Percentiles rank a stretch among this genome's conserved stretches.
Evolutionary conservation across 2,888 invertebrate genomes (phyloP).

Genomic region (Heliconius ethilla): DNA sequence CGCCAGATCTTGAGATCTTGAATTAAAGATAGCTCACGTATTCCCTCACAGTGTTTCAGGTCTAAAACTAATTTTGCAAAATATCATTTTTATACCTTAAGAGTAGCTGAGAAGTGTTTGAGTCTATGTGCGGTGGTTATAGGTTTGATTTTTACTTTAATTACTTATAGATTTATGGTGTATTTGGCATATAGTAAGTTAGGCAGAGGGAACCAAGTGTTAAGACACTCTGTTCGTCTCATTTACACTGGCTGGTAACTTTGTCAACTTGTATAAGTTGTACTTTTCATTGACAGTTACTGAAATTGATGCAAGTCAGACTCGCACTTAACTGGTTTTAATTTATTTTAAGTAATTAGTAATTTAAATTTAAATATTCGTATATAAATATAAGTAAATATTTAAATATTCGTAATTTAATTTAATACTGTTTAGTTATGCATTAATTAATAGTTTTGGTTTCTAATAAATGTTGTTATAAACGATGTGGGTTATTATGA

Average conservation of each 20-base stretch:
- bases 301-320: too few relatives aligned
- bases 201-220: too few relatives aligned
- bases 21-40: slow-evolving; percentile 50
- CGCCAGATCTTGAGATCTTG: slow-evolving; percentile 41
- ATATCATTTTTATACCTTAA: not conserved
- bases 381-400: too few relatives aligned
- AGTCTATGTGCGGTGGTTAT: not conserved
- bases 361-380: not conserved
- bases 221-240: too few relatives aligned
- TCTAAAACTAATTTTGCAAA: not conserved
- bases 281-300: too few relatives aligned
- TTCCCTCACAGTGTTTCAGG: slow-evolving; percentile 22
- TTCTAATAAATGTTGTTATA: slow-evolving; percentile 2
- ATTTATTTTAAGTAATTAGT: too few relatives aligned
- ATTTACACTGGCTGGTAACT: too few relatives aligned
- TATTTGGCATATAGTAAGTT: too few relatives aligned
- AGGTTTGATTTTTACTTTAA: not conserved
- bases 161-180: too few relatives aligned
- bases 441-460: not conserved
- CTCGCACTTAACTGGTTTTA: too few relatives aligned
- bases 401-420: not conserved
- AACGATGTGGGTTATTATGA: slow-evolving; percentile 15
- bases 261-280: too few relatives aligned
- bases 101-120: not conserved
- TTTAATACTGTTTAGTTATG: not conserved